phyloP scores from a whole-genome alignment of 2,888 invertebrate species.

The Yponomeuta plumbellus region DNA sequence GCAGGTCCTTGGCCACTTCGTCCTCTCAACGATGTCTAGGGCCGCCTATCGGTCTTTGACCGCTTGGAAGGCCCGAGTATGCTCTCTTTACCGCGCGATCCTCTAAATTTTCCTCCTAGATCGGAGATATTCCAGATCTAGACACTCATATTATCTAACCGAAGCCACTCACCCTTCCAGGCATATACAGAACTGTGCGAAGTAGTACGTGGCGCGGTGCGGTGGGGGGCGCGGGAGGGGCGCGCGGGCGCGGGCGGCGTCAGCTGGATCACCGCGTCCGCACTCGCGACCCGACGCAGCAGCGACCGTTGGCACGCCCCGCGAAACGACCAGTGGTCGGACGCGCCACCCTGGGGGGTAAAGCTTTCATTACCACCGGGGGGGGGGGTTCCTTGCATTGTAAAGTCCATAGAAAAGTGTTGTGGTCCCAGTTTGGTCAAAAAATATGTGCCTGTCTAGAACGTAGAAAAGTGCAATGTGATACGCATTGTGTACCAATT shows the following conservation, averaged over 20 bases:
- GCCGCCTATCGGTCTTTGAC: too few species aligned
- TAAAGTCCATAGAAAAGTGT: too few species aligned
- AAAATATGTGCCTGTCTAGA: too few species aligned
- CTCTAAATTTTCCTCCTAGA: too few species aligned
- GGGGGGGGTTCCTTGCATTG: too few species aligned
- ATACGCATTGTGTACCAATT: too few species aligned
- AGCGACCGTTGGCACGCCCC: conserved; percentile 68
- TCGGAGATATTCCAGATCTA: neutral
- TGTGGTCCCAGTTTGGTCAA: too few species aligned
- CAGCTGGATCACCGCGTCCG: conserved; percentile 64
- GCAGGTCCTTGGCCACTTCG: too few species aligned
- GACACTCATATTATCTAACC: neutral
- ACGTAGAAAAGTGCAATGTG: too few species aligned
- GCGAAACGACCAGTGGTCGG: conserved; percentile 76
- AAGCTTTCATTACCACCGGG: neutral
- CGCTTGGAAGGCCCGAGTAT: too few species aligned
- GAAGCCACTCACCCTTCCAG: conserved; percentile 62
- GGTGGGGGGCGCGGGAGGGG: conserved; percentile 40
- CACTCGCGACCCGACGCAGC: conserved; percentile 68
- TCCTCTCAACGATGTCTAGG: too few species aligned
- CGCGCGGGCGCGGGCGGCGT: conserved; percentile 21
- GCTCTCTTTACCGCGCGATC: too few species aligned
- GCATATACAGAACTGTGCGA: conserved; percentile 83
- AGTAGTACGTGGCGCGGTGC: conserved; percentile 78
- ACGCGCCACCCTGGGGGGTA: conserved; percentile 62